A percentile compares a stretch with the other conserved stretches of the same genome.
These are phyloP conservation scores for Epizoanthus stellaris DNA, from an alignment of 92 coral and sea anemone species.

Conservation along the genomic window DNA sequence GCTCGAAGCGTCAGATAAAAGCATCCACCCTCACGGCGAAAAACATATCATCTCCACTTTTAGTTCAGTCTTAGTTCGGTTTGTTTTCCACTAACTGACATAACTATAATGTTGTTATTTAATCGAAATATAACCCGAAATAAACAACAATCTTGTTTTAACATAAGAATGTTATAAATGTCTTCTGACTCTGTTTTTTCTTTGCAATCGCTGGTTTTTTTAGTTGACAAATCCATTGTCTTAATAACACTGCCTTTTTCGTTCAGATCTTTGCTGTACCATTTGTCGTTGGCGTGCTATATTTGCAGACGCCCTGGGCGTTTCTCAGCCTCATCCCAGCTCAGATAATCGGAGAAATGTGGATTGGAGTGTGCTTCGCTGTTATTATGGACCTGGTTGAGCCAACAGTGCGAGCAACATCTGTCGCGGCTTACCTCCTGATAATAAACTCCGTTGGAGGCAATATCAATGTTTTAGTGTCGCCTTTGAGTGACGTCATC, in stretches of 20 bases:
- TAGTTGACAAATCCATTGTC: too few species aligned
- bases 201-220: too few species aligned
- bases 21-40: too few species aligned
- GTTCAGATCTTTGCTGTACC: slow-evolving; percentile 23
- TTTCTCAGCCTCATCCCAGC: slow-evolving; percentile 16
- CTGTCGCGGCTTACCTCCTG: slow-evolving; percentile 23
- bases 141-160: too few species aligned
- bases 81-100: too few species aligned
- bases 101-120: too few species aligned
- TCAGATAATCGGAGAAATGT: slow-evolving; percentile 25
- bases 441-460: slow-evolving; percentile 37
- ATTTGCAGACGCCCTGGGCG: slow-evolving; percentile 23
- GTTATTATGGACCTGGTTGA: slow-evolving; percentile 20
- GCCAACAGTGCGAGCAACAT: slow-evolving; percentile 19
- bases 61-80: too few species aligned
- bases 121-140: too few species aligned
- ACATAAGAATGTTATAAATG: too few species aligned
- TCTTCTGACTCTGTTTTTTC: too few species aligned
- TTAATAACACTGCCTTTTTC: not conserved
- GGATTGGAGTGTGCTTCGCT: slow-evolving; percentile 26
- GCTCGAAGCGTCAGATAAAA: too few species aligned
- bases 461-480: slow-evolving; percentile 28
- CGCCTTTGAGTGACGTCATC: slow-evolving; percentile 6
- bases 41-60: too few species aligned
- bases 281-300: slow-evolving; percentile 7